Conservation (phyloP, 2,113 vertebrate genomes). For the Seriola rivoliana region DNA sequence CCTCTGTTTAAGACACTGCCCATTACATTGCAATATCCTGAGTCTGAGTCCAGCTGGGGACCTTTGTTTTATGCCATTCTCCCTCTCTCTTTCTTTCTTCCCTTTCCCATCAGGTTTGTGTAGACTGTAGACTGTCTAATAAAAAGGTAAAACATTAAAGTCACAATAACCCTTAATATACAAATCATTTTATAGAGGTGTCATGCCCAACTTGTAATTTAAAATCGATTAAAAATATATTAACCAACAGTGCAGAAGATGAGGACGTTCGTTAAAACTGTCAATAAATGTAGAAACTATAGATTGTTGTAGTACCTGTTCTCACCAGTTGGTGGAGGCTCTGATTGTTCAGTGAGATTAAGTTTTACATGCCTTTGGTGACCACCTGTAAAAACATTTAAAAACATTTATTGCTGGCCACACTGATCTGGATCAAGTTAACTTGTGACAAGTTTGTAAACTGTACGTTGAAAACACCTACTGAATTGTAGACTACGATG, state of each 20-base stretch:
- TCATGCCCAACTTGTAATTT: background rate
- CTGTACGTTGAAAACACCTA: too few relatives aligned
- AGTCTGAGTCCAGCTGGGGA: background rate
- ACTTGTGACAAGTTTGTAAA: too few relatives aligned
- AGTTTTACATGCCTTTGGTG: too few relatives aligned
- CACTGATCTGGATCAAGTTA: too few relatives aligned
- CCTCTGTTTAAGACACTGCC: background rate
- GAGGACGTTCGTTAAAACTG: too few relatives aligned
- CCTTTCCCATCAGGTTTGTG: background rate
- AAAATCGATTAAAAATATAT: background rate
- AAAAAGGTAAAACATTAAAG: background rate
- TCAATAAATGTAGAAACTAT: background rate
- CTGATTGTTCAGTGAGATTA: background rate
- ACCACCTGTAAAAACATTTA: too few relatives aligned
- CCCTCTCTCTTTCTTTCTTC: background rate
- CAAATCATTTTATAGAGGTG: background rate
- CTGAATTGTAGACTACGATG: too few relatives aligned
- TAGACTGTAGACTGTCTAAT: background rate
- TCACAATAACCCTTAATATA: background rate
- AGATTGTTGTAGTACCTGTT: background rate
- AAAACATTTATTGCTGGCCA: too few relatives aligned
- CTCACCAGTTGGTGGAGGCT: background rate
- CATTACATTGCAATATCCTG: background rate
- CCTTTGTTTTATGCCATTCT: background rate
- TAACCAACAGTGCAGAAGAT: background rate